Conservation (phyloP, 2,888 invertebrate species). For the Dysmachus trigonus region DNA sequence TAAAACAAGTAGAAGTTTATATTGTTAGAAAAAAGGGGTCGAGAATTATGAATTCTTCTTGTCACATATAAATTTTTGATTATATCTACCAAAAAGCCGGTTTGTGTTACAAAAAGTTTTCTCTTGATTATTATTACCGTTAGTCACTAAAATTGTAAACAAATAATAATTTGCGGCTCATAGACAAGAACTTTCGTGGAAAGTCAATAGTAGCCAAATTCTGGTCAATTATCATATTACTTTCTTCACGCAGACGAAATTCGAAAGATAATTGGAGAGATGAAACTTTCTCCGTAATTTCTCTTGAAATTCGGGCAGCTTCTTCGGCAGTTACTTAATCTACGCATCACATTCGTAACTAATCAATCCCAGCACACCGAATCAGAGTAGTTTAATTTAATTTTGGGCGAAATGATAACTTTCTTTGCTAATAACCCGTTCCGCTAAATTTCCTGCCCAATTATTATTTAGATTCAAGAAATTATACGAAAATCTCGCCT, state of each 20-base stretch:
- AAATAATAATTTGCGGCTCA: neutral
- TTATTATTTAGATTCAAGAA: neutral
- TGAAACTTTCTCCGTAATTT: neutral
- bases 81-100: neutral
- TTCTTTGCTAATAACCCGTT: neutral
- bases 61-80: neutral
- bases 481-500: neutral
- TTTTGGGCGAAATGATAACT: neutral
- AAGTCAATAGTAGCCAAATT: neutral
- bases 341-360: neutral
- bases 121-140: neutral
- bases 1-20: neutral
- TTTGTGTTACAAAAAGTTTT: neutral
- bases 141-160: neutral
- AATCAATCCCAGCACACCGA: neutral
- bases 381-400: neutral
- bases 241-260: neutral
- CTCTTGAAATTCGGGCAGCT: neutral
- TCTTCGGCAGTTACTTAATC: neutral
- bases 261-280: neutral
- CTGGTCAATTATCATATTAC: neutral
- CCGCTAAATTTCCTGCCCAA: neutral
- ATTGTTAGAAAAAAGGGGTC: neutral
- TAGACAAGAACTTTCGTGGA: neutral
- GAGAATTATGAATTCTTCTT: neutral